Conservation (phyloP, 2,113 vertebrate species). For the Chloropsis cyanopogon region DNA sequence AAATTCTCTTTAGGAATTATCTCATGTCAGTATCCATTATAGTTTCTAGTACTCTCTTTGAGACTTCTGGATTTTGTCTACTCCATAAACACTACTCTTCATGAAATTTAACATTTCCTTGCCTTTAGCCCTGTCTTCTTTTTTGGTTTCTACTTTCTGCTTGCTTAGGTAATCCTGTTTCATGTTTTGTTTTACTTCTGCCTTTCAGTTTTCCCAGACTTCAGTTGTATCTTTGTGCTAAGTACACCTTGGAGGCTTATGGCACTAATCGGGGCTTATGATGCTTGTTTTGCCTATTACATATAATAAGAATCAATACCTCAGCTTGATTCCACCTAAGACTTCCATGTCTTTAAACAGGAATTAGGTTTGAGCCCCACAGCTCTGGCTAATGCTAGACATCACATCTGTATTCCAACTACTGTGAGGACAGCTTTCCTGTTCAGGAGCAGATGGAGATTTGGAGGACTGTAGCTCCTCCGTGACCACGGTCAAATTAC, state of each 20-base stretch:
- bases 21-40: neutral
- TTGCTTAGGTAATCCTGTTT: neutral
- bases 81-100: neutral
- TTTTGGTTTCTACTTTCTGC: neutral
- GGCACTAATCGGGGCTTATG: neutral
- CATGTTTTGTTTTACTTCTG: neutral
- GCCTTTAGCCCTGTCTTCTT: neutral
- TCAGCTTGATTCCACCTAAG: slow-evolving; percentile 22
- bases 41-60: neutral
- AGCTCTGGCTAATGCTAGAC: slow-evolving; percentile 21
- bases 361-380: slow-evolving; percentile 39
- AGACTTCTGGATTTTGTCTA: neutral
- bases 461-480: neutral
- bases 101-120: neutral
- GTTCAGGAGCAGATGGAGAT: neutral
- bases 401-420: slow-evolving; percentile 32
- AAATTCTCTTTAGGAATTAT: neutral
- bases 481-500: neutral
- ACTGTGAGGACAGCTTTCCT: neutral
- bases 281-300: slow-evolving; percentile 23
- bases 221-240: neutral
- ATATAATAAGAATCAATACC: slow-evolving; percentile 6
- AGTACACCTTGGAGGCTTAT: neutral
- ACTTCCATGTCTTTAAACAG: slow-evolving; percentile 7
- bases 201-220: neutral